phyloP scores from a whole-genome alignment of 2,888 invertebrate genomes.

The Pandemis cinnamomeana region DNA sequence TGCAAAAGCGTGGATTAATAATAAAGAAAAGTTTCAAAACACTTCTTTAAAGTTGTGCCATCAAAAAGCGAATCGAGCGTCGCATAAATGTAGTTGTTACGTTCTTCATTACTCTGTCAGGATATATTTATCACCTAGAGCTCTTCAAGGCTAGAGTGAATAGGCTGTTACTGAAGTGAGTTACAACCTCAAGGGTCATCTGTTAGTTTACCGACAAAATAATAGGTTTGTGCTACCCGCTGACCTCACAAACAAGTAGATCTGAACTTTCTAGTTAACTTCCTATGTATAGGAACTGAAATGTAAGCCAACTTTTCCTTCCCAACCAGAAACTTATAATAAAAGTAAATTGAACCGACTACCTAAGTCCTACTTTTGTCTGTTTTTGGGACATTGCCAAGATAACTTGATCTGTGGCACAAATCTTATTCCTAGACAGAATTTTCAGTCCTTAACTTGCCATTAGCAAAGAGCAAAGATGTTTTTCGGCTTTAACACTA shows the following conservation, averaged over 20 bases:
- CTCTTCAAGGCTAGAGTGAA: too few species aligned
- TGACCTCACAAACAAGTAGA: too few species aligned
- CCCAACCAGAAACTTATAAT: conserved; percentile 19
- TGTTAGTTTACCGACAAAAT: too few species aligned
- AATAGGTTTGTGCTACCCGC: neutral
- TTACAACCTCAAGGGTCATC: too few species aligned
- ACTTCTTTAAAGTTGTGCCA: too few species aligned
- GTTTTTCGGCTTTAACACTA: neutral
- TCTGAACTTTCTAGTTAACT: neutral
- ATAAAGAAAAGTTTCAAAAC: too few species aligned
- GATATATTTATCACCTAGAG: too few species aligned
- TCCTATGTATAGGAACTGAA: neutral
- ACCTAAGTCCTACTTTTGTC: conserved; percentile 26
- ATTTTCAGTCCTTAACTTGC: neutral
- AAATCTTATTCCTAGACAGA: conserved; percentile 3
- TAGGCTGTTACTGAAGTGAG: too few species aligned
- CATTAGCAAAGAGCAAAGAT: neutral
- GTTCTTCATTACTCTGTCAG: too few species aligned
- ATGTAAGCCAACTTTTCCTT: neutral
- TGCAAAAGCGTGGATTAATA: too few species aligned
- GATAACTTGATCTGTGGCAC: conserved; percentile 21
- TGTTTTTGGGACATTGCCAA: conserved; percentile 32
- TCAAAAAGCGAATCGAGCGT: too few species aligned
- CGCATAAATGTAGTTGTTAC: too few species aligned
- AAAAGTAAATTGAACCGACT: conserved; percentile 23